Base-by-base conservation (phyloP, 2,113 vertebrate genomes). In the Microtus montanus region DNA sequence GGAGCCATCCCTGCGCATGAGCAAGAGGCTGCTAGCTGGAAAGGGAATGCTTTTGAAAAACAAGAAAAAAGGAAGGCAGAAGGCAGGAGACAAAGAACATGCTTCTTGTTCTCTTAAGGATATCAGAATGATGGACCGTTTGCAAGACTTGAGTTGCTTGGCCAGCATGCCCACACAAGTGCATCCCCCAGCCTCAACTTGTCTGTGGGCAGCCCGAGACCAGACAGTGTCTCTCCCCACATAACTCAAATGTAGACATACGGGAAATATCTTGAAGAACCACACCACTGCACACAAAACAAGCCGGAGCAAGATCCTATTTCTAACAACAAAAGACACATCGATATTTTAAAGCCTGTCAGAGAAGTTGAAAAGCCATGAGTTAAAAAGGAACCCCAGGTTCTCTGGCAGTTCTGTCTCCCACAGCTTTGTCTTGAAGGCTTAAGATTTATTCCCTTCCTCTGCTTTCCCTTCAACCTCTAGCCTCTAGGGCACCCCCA, bases 101-200 rank as follows among this genome's bases (percentile, higher is more conserved):
- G 64, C 26, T 38, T 79, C 20, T 12, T 35, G 30, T 14, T 64
- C 7, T 35, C 14, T 26, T 20, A 7, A 66, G 33, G 75, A 84
- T 1, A 0, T 2, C 20, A 64, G 35, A n/a, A 19, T 28, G 14
- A 79, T 30, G 33, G 33, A 52, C 73, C 17, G 15, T 52, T 49
- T 10, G 38, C 14, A 54, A 79, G 75, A 30, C 47, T 35, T 24
- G 71, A 33, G 70, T 30, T 75, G 58, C 61, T 64, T 35, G 47
- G n/a, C 19, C 3, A 7, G 35, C 86, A 63, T 3, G 0, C 97
- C 93, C 96, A 77, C 1, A 0, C 94, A 97, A 91, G 97, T 61
- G 82, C 9, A 0, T 93, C 54, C 96, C 96, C 97, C 66, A 96
- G 97, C 92, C 98, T 92, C 96, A 94, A 96, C 98, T 96, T 97